Evolutionary conservation across 1,140 invertebrate genomes (phyloP), one percentile per base, ranked within the genome.

Genomic region (Choristoneura fumiferana): DNA sequence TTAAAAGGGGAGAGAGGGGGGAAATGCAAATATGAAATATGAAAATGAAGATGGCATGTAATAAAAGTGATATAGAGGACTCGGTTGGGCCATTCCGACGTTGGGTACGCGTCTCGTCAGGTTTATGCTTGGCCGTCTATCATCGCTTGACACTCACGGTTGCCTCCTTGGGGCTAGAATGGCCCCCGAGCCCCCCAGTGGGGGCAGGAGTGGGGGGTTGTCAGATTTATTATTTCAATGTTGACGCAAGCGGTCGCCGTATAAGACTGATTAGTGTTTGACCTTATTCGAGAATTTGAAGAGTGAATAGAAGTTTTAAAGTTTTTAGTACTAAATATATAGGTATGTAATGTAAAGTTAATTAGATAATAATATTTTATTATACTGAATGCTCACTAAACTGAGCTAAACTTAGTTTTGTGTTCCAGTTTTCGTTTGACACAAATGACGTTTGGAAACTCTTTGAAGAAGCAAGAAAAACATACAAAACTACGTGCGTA

Each of bases 1-100:
- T 80, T 71, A 78, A 83, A 73, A 66, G 59, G 43, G 58, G 61
- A 59, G 59, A 60, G 49, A 52, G 57, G 60, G 55, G 73, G 63
- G 79, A 88, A 89, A 90, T 90, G 89, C 89, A 90, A 90, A 90
- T 90, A 89, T 90, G 89, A 90, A 90, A 89, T 90, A 90, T 90
- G 89, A 89, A 90, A 90, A 90, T 90, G 89, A 90, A 90, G 89
- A 90, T 90, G 87, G 89, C 85, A 88, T 89, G 86, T 89, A 90
- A 90, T 90, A 90, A 90, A 90, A 90, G 83, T 90, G 89, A 90
- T 90, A 90, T 90, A 90, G 77, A 85, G 86, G 85, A 86, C 89
- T 90, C 89, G 85, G 77, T 81, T 87, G 87, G 81, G 87, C 89
- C 87, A 89, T 90, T 90, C 78, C 78, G 76, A 72, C 68, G 69